Conservation (phyloP, 2,113 vertebrate genomes). For the Gnathonemus echidnorhynchus region DNA sequence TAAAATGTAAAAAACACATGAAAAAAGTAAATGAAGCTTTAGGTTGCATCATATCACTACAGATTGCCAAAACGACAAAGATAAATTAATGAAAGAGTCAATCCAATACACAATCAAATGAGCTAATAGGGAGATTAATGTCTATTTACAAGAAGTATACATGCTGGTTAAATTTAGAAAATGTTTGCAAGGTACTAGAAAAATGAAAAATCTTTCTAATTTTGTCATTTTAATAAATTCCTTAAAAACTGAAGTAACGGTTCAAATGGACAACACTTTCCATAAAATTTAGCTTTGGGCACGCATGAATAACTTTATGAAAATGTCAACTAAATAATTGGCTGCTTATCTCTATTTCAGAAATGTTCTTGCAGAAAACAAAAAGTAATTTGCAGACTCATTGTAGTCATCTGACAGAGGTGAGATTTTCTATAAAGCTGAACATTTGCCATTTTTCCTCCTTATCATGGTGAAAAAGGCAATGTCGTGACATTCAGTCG, state of each 20-base stretch:
- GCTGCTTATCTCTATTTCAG: neutral
- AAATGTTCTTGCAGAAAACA: constrained; percentile 11
- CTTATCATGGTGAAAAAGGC: constrained; percentile 42
- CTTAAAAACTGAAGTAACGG: neutral
- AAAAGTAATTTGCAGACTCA: constrained; percentile 34
- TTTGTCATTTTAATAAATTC: constrained; percentile 1
- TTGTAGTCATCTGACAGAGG: constrained; percentile 52
- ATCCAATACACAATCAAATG: neutral
- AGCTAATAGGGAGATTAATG: neutral
- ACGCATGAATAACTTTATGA: neutral
- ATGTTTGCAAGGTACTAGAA: neutral
- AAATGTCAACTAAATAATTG: constrained; percentile 17
- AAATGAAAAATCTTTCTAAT: neutral
- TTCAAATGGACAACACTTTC: neutral
- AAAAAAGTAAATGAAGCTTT: neutral
- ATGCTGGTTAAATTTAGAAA: neutral
- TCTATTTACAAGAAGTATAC: neutral
- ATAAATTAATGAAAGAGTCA: neutral
- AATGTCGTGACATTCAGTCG: constrained; percentile 43
- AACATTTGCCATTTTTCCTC: constrained; percentile 8
- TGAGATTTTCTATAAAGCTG: constrained; percentile 33
- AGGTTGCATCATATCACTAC: neutral
- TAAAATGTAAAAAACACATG: neutral
- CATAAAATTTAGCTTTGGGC: neutral
- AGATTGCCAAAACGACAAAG: neutral